Evolutionary conservation across 2,113 vertebrate species (phyloP).

Genomic region (Hyaena hyaena): DNA sequence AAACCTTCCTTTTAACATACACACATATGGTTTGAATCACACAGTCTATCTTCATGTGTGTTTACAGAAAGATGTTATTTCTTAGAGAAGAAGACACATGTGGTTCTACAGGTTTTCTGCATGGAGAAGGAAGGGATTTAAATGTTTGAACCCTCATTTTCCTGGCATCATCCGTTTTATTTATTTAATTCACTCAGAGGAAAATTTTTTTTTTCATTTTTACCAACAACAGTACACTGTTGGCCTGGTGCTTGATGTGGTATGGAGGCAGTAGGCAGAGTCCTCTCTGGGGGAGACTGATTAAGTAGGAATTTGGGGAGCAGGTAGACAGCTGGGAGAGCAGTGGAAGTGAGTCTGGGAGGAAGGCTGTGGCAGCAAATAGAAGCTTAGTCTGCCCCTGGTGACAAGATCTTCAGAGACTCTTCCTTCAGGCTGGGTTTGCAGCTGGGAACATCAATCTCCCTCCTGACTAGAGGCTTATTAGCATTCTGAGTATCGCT

Average conservation of each 20-base stretch:
- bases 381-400: neutral
- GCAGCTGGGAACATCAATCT: slow-evolving; percentile 62
- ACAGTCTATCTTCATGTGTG: neutral
- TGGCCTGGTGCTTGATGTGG: neutral
- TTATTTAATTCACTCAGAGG: neutral
- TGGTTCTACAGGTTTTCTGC: neutral
- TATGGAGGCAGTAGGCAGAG: neutral
- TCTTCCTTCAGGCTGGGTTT: slow-evolving; percentile 26
- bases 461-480: slow-evolving; percentile 57
- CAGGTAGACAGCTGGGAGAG: neutral
- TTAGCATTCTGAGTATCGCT: slow-evolving; percentile 73
- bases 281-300: neutral
- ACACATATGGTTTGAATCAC: neutral
- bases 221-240: neutral
- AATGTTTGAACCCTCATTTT: neutral
- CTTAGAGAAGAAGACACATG: neutral
- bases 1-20: neutral
- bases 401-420: slow-evolving; percentile 15
- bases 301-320: neutral
- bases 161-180: neutral
- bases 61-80: slow-evolving; percentile 14
- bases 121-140: neutral
- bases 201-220: neutral
- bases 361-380: neutral
- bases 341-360: neutral